phyloP scores from a whole-genome alignment of 2,888 invertebrate species.

The Apotomis turbidana region DNA sequence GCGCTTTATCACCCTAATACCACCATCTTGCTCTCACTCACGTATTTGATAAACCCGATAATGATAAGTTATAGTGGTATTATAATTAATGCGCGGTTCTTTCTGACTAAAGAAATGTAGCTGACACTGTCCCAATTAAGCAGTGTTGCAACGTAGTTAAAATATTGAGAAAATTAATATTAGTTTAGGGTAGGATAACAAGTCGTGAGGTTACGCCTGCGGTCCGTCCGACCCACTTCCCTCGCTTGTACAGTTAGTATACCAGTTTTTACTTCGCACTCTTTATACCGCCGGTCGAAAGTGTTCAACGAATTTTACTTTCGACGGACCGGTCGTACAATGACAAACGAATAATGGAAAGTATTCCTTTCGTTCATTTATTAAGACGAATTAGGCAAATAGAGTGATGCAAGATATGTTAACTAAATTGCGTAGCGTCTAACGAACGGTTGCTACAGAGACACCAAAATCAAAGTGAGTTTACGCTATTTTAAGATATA shows the following conservation, averaged over 20 bases:
- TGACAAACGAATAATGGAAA: conserved; percentile 69
- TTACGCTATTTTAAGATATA: not conserved
- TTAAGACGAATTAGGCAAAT: conserved; percentile 41
- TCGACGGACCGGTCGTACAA: conserved; percentile 66
- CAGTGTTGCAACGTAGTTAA: conserved; percentile 15
- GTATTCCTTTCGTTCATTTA: conserved; percentile 61
- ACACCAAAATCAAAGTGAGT: not conserved
- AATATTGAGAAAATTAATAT: conserved; percentile 36
- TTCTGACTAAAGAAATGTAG: conserved; percentile 26
- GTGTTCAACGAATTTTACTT: conserved; percentile 81
- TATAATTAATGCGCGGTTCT: conserved; percentile 4
- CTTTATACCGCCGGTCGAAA: conserved; percentile 71
- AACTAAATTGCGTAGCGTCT: conserved; percentile 30
- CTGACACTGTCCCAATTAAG: conserved; percentile 32
- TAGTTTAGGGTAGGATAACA: conserved; percentile 43
- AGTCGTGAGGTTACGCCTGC: conserved; percentile 45
- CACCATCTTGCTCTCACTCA: too few relatives aligned
- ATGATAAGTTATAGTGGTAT: not conserved
- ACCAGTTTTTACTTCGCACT: conserved; percentile 73
- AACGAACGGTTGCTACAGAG: not conserved
- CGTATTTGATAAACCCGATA: too few relatives aligned
- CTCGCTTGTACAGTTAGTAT: conserved; percentile 69
- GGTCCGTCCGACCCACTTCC: conserved; percentile 67
- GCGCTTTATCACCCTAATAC: too few relatives aligned
- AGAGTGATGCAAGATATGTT: conserved; percentile 40